Percentiles rank a stretch among this genome's conserved stretches.
These are phyloP conservation scores for Bombyx mori DNA, from an alignment of 1,140 invertebrate species.

Conservation along the genomic window DNA sequence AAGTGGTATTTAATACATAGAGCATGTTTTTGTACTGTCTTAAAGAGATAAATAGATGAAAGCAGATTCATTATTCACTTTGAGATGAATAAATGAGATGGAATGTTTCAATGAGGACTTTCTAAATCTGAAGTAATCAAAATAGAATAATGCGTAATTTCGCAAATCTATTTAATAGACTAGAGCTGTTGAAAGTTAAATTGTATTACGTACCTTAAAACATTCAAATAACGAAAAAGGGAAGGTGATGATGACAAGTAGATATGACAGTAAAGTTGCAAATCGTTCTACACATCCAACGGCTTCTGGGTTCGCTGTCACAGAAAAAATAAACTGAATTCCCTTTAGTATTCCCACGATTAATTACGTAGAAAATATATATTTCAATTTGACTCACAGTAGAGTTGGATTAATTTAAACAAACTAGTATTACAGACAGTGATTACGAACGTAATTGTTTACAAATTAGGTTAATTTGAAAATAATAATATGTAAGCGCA, in stretches of 20 bases:
- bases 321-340: conserved; percentile 17
- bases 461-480: conserved; percentile 11
- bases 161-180: no score
- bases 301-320: conserved; percentile 70
- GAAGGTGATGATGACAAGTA: conserved; percentile 85
- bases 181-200: no score
- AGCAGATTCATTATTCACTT: no score
- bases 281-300: conserved; percentile 83
- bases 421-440: conserved; percentile 7
- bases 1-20: no score
- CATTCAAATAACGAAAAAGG: conserved; percentile 89
- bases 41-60: no score
- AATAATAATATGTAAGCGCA: conserved; percentile 10
- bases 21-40: no score
- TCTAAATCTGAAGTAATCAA: no score
- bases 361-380: not conserved
- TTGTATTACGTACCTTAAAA: conserved; percentile 75
- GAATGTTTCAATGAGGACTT: no score
- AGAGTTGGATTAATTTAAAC: conserved; percentile 8
- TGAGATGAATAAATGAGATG: no score
- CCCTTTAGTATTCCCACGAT: not conserved
- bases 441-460: conserved; percentile 3
- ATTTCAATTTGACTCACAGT: conserved; percentile 5
- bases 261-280: conserved; percentile 83
- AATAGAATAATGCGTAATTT: no score